Base-by-base conservation (phyloP, 2,797 vertebrate species). In the Urosaurus nigricauda region DNA sequence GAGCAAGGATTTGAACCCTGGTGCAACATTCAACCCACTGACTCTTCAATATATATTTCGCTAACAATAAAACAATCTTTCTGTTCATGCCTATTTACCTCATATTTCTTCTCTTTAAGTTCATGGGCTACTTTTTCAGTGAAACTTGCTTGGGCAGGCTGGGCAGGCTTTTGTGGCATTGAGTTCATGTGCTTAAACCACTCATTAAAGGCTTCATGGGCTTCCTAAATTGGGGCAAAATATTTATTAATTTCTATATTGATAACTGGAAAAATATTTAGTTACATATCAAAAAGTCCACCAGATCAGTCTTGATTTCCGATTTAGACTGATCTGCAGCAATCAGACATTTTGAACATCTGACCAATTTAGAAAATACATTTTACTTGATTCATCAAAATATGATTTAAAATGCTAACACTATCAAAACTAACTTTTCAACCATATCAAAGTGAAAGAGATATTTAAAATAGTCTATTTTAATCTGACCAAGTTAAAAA, bases 161-260 rank as follows among this genome's bases (percentile, higher is more conserved):
- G 96, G 5, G 96, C 95, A 35, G 99, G 99, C 92, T 98, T 98
- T 94, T 98, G 98, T 0, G 98, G 99, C 87, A 98, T 97, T 0
- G 97, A 97, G 92, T 98, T 98, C 94, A 98, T 98, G 95, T 99
- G 98, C 91, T 97, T 97, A 96, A 99, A 99, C 98, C 99, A 99
- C 43, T 99, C 98, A 29, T 98, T 98, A 96, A 99, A 99, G 0
- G 98, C 98, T 96, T 99, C 98, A 9, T 98, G 97, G 83, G 98
- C 98, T 96, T 98, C 97, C 98, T 98, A 92, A 88, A 94, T 95
- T 91, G 58, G n/a, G 82, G 78, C 75, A 43, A 83, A 91, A 47
- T 32, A 0, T 7, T 88, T 92, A 79, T 26, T 21, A 81, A 87
- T 92, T 71, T 77, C 83, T 21, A 17, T 24, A 19, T 77, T 24